A percentile compares a stretch with the other conserved stretches of the same genome.
phyloP scores from a whole-genome alignment of 37 sponge, comb jelly and placozoan species.

The Oscarella lobularis region DNA sequence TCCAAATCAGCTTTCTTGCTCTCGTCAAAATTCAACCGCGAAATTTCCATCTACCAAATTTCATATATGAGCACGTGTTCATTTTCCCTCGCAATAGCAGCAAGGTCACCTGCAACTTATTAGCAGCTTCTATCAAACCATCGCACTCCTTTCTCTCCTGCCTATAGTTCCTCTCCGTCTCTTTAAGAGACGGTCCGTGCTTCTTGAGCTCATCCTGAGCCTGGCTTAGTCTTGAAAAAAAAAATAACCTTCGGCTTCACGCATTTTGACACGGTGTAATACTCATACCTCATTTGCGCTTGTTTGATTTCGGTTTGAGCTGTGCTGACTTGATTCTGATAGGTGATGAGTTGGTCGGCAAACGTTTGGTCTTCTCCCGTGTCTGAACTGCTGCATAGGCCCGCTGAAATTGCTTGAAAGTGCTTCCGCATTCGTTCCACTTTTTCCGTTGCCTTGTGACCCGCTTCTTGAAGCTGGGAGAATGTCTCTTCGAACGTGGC shows the following conservation, averaged over 20 bases:
- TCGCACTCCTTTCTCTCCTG: conserved; percentile 36
- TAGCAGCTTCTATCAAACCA: neutral
- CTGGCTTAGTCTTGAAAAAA: conserved; percentile 25
- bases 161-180: conserved; percentile 37
- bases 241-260: neutral
- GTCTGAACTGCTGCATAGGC: conserved; percentile 50
- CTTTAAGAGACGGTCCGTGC: conserved; percentile 40
- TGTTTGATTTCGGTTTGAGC: conserved; percentile 58
- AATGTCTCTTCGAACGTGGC: neutral
- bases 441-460: conserved; percentile 29
- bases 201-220: conserved; percentile 60
- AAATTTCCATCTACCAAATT: conserved; percentile 30
- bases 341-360: conserved; percentile 74
- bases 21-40: conserved; percentile 37
- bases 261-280: conserved; percentile 2
- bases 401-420: conserved; percentile 83
- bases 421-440: conserved; percentile 15
- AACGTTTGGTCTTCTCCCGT: conserved; percentile 66
- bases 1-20: conserved; percentile 39
- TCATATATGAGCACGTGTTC: no score
- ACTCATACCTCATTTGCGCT: conserved; percentile 69
- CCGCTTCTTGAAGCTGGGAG: conserved; percentile 18
- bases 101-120: no score
- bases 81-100: no score
- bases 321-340: conserved; percentile 54